Conservation (phyloP, 2,797 vertebrate genomes). For the Nasua narica region DNA sequence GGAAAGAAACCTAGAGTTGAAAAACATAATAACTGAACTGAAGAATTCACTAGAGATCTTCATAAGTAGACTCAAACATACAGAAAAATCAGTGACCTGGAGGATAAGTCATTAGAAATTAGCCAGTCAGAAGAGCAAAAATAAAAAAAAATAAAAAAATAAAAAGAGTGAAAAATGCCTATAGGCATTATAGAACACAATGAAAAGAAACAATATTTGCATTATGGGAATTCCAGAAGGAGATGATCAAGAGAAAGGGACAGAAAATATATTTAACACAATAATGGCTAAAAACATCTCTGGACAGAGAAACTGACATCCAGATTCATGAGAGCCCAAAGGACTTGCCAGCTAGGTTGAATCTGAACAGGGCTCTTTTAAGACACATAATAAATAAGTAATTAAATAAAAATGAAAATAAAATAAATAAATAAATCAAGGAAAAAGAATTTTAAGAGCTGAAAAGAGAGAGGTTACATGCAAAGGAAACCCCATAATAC, state of each 20-base stretch:
- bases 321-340: background rate
- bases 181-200: background rate
- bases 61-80: background rate
- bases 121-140: background rate
- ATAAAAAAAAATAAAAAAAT: background rate
- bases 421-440: background rate
- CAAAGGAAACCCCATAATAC: background rate
- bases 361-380: background rate
- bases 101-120: background rate
- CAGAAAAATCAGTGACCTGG: background rate
- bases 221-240: background rate
- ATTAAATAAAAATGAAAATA: background rate
- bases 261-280: background rate
- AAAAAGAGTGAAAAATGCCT: background rate
- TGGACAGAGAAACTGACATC: background rate
- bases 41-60: background rate
- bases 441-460: background rate
- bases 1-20: background rate
- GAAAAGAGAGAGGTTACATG: background rate
- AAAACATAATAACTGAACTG: background rate
- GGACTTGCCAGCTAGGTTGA: background rate
- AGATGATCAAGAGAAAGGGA: background rate
- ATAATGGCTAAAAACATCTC: background rate
- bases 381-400: background rate
- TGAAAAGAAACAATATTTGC: background rate